Evolutionary conservation across 2,797 vertebrate species (phyloP), one percentile per base, ranked within the genome.

Genomic region (Prionace glauca): DNA sequence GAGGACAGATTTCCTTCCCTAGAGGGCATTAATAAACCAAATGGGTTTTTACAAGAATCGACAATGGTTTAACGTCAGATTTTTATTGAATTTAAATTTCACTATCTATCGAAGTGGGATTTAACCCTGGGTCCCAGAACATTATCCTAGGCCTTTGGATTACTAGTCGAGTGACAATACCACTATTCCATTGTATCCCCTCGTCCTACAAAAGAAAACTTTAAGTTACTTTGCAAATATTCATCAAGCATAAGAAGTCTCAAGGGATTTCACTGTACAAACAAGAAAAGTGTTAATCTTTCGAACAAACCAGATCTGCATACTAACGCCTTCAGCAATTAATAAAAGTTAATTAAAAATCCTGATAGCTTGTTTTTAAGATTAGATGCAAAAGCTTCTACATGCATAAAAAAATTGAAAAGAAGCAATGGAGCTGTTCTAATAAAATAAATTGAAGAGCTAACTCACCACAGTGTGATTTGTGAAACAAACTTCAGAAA

Each of bases 341-440:
- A 91, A 65, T n/a, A 91, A 91, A 65, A 91, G 29, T 65, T 62
- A 91, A 91, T 91, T 91, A 8, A n/a, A 93, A 50, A 72, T 94
- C 69, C 36, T 36, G 72, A 67, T 20, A 69, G n/a, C 92, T 29
- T 72, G 22, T 56, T 60, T 81, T 94, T n/a, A 69, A 45, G 9
- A 41, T 92, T 65, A 92, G 18, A 67, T 50, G 50, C 62, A 69
- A 67, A 65, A 92, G 18, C 60, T 32, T n/a, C 62, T 1, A 69
- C 65, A 92, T 92, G 18, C 9, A 36, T 67, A 24, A 50, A 7
- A 1, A 91, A 91, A 24, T 72, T 94, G 24, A 41, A 88, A 60
- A 29, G 56, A 88, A 26, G 9, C 86, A 87, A 8, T 87, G 24
- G 26, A 88, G 62, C 12, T 29, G 50, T 90, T 60, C 32, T 14